These are phyloP conservation scores for Pteronotus mesoamericanus DNA, from an alignment of 2,797 vertebrate species.

Conservation along the genomic window DNA sequence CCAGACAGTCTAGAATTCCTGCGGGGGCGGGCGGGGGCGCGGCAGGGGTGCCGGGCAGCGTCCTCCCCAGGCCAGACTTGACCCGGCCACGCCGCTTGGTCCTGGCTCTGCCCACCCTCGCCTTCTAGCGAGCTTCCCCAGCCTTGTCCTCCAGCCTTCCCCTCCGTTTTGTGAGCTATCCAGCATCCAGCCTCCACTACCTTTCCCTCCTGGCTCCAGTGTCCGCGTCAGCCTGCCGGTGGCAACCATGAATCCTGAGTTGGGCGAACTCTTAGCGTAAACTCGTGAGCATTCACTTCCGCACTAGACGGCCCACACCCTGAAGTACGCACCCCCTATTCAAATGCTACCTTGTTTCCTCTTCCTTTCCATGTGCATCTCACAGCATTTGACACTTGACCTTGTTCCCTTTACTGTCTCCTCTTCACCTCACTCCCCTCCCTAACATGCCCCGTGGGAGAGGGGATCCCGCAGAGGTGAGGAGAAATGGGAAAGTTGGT, in stretches of 20 bases:
- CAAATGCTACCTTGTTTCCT: not conserved
- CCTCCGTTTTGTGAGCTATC: not conserved
- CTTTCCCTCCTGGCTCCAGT: not conserved
- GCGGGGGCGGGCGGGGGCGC: too few relatives aligned
- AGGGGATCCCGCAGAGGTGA: not conserved
- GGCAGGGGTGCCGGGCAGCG: not conserved
- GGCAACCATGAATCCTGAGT: not conserved
- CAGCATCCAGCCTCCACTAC: not conserved
- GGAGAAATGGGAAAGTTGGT: not conserved
- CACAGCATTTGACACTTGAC: not conserved
- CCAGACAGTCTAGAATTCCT: not conserved
- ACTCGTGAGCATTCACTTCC: rapidly evolving
- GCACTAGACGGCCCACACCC: too few relatives aligned
- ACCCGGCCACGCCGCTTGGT: too few relatives aligned
- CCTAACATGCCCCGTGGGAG: not conserved
- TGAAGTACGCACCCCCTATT: rapidly evolving
- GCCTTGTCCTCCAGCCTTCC: not conserved
- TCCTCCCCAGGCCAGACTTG: not conserved
- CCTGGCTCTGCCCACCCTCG: not conserved
- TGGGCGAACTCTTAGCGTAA: not conserved
- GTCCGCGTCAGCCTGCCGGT: not conserved
- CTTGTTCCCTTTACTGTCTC: not conserved
- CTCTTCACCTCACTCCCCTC: not conserved
- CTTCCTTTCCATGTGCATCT: not conserved
- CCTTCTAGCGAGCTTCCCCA: not conserved